A percentile compares a stretch with the other conserved stretches of the same genome.
Conservation (phyloP, 2,113 vertebrate genomes). For the Prolemur simus region DNA sequence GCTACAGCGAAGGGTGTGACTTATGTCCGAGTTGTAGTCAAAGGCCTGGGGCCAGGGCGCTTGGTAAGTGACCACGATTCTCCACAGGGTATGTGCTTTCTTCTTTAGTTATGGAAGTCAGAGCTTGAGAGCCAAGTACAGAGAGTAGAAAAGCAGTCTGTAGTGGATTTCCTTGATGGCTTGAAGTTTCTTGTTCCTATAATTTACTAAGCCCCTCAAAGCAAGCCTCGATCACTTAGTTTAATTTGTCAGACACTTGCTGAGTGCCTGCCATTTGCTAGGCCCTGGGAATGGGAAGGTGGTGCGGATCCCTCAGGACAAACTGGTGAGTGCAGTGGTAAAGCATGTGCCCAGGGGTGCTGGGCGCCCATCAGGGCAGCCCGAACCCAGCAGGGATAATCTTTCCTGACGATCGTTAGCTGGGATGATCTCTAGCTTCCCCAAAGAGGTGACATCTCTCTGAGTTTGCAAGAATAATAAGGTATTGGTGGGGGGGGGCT, state of each 20-base stretch:
- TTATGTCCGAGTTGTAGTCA: conserved; percentile 92
- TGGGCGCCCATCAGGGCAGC: background rate
- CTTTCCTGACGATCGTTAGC: background rate
- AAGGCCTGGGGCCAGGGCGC: conserved; percentile 95
- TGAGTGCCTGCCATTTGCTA: background rate
- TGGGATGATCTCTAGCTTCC: background rate
- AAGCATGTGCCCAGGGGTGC: background rate
- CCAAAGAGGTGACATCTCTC: background rate
- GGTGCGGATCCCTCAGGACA: background rate
- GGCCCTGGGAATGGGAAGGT: background rate
- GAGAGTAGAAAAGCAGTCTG: background rate
- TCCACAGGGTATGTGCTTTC: background rate
- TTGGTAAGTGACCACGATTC: conserved; percentile 83
- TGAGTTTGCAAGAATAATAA: background rate
- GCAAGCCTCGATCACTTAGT: background rate
- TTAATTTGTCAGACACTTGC: background rate
- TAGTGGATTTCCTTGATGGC: background rate
- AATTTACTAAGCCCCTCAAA: background rate
- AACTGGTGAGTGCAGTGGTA: background rate
- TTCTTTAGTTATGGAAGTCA: background rate
- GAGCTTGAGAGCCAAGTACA: background rate
- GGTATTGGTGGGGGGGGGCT: too few species aligned
- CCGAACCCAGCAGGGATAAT: background rate
- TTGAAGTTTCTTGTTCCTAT: background rate
- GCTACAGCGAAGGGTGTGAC: conserved; percentile 89